Conservation (phyloP, 2,113 vertebrate species). For the Gallinago jamesoni region DNA sequence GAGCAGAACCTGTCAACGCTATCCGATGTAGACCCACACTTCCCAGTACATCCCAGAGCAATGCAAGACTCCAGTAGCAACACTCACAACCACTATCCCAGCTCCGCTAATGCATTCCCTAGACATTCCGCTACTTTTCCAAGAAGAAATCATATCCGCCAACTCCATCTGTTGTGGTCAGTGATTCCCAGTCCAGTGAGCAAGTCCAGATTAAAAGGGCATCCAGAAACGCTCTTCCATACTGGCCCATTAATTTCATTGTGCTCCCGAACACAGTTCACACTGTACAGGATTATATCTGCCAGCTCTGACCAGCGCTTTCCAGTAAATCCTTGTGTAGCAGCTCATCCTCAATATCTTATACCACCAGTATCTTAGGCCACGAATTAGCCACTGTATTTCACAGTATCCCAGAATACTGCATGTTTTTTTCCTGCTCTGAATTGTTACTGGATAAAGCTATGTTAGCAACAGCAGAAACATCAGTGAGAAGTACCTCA, state of each 20-base stretch:
- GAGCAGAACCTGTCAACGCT: background rate
- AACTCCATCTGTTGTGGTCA: slow-evolving; percentile 7
- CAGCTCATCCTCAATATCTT: background rate
- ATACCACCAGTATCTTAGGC: background rate
- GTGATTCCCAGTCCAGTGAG: background rate
- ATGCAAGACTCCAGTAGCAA: background rate
- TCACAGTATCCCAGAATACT: background rate
- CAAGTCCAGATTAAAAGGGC: background rate
- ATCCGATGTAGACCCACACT: background rate
- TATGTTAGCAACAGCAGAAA: background rate
- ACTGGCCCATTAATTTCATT: background rate
- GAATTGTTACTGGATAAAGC: background rate
- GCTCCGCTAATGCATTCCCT: background rate
- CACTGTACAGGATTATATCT: background rate
- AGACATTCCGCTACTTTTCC: background rate
- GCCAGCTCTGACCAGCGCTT: background rate
- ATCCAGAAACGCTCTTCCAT: slow-evolving; percentile 12
- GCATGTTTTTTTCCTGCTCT: background rate
- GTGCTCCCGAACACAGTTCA: background rate
- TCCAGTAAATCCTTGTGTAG: background rate
- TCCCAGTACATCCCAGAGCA: background rate
- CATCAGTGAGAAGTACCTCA: background rate
- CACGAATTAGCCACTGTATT: background rate
- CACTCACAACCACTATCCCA: background rate
- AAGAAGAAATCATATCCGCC: background rate